Evolutionary conservation across 2,888 invertebrate species (phyloP), one percentile per base, ranked within the genome.

Genomic region (Phaonia tiefii): DNA sequence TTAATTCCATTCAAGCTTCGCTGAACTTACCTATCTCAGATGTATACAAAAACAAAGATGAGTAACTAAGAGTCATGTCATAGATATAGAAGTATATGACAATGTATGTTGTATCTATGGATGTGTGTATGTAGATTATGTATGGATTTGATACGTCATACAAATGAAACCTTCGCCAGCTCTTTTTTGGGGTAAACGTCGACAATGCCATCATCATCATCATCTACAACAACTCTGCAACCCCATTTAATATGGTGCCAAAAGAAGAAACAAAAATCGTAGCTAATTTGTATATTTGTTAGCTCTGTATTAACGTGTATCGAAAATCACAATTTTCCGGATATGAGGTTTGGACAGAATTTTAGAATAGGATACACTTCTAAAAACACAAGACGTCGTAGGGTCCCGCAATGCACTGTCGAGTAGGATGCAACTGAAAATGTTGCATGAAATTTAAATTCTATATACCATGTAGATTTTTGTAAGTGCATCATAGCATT

Each of bases 1-100:
- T 63, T 42, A 39, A 63, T 63, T 63, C 72, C 46, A 67, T 81
- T 78, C 69, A 78, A 71, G 78, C 78, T 75, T 63, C 72, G 78
- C 63, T 81, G 71, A 72, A 63, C 56, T 60, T 78, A 78, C 72
- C 81, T 78, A 75, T 71, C 42, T 39, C n/a, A 60, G 15, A 58
- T 56, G 46, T 46, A 46, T n/a, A 17, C 2, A 46, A n/a, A 15
- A 1, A 15, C 46, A 8, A 17, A n/a, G 4, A 46, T 15, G 31
- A 37, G 26, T 17, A n/a, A n/a, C n/a, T n/a, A 49, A n/a, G 20
- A 0, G 42, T 8, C 42, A 39, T 42, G 58, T 37, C 17, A 58
- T 58, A 15, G 58, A 31, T 31, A 31, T 8, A 3, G n/a, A 3
- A 31, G 31, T 8, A 8, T 31, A 31, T 31, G 31, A 31, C 4